A percentile compares a stretch with the other conserved stretches of the same genome.
These are phyloP conservation scores for Lepus europaeus DNA, from an alignment of 2,113 vertebrate genomes.

Conservation along the genomic window DNA sequence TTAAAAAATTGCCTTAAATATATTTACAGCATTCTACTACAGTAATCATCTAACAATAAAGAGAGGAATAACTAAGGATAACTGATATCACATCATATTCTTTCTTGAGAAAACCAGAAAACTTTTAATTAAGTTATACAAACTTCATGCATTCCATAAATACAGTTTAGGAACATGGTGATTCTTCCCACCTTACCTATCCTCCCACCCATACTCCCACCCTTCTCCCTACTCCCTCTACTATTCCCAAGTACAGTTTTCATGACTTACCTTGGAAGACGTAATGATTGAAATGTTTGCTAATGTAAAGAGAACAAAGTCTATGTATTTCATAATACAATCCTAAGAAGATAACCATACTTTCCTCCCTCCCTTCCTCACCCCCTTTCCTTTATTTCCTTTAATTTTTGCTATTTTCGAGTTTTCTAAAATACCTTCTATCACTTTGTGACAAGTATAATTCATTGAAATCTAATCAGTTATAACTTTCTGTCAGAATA, in stretches of 20 bases:
- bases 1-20: not conserved
- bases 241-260: not conserved
- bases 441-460: not conserved
- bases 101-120: not conserved
- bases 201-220: too few relatives aligned
- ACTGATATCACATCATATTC: not conserved
- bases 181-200: too few relatives aligned
- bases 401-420: not conserved
- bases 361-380: too few relatives aligned
- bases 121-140: too few relatives aligned
- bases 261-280: conserved; percentile 1
- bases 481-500: conserved; percentile 30
- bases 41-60: not conserved
- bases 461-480: conserved; percentile 2
- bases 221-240: too few relatives aligned
- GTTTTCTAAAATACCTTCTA: conserved; percentile 47
- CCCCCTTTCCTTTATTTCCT: too few relatives aligned
- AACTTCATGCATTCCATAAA: too few relatives aligned
- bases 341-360: too few relatives aligned
- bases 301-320: too few relatives aligned
- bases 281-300: not conserved
- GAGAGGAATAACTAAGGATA: not conserved
- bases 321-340: too few relatives aligned
- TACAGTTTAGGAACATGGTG: too few relatives aligned
- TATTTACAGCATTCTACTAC: not conserved